Conservation (phyloP, 2,888 invertebrate species). For the Archips crataeganus region DNA sequence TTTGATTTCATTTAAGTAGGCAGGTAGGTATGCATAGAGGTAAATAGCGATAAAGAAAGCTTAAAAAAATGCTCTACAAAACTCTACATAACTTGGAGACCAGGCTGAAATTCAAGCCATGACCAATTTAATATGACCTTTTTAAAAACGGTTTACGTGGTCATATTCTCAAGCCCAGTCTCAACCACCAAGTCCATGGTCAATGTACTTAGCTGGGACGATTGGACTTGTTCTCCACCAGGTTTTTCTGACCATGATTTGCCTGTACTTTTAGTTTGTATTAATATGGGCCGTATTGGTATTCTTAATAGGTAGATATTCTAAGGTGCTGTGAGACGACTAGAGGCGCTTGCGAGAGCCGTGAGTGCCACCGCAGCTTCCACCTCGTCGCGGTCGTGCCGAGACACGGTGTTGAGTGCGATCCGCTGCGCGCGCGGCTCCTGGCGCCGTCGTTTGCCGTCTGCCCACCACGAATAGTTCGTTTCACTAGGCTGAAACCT, state of each 20-base stretch:
- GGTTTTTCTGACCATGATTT: too few relatives aligned
- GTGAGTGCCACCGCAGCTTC: conserved; percentile 92
- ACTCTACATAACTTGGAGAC: background rate
- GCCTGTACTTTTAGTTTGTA: too few relatives aligned
- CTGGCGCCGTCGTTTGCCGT: conserved; percentile 61
- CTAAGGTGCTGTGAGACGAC: conserved; percentile 66
- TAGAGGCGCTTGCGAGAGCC: conserved; percentile 84
- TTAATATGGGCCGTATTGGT: background rate
- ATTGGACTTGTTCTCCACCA: too few relatives aligned
- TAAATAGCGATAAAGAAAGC: background rate
- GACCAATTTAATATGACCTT: too few relatives aligned
- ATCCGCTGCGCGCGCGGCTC: conserved; percentile 63
- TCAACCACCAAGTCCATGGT: too few relatives aligned
- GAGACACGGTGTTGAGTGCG: conserved; percentile 60
- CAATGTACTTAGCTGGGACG: too few relatives aligned
- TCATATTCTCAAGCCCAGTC: too few relatives aligned
- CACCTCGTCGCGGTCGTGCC: conserved; percentile 89
- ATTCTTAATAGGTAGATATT: background rate
- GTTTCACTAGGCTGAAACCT: conserved; percentile 90
- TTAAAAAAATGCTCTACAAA: background rate
- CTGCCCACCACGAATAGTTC: conserved; percentile 89
- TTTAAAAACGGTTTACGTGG: too few relatives aligned
- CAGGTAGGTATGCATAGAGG: background rate
- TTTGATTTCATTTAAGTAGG: background rate
- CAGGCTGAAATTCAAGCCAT: too few relatives aligned